Percentiles rank a stretch among this genome's conserved stretches.
These are phyloP conservation scores for Eriosoma lanigerum DNA, from an alignment of 1,140 invertebrate genomes.

Conservation along the genomic window DNA sequence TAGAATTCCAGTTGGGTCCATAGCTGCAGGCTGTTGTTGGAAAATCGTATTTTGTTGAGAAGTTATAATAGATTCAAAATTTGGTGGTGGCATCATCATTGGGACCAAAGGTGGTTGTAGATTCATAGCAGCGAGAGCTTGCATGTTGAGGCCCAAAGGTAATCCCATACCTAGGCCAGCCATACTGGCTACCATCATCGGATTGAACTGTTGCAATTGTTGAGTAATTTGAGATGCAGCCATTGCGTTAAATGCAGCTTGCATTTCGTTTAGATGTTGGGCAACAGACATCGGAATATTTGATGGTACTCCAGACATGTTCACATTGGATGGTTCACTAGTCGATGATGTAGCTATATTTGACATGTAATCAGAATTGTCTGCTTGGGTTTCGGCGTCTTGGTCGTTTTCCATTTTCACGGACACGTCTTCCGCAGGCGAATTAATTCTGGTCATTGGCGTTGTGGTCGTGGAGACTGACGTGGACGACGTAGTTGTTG, in stretches of 20 bases:
- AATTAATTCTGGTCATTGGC: background rate
- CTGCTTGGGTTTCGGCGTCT: slow-evolving; percentile 15
- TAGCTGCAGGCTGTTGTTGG: slow-evolving; percentile 57
- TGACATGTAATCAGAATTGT: background rate
- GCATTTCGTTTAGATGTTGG: slow-evolving; percentile 81
- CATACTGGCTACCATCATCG: slow-evolving; percentile 74
- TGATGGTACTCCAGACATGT: slow-evolving; percentile 22
- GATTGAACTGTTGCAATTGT: slow-evolving; percentile 75
- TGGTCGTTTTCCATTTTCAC: slow-evolving; percentile 57
- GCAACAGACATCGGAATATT: slow-evolving; percentile 66
- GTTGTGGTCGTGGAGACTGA: slow-evolving; percentile 18
- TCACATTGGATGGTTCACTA: slow-evolving; percentile 55
- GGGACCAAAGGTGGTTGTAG: slow-evolving; percentile 83
- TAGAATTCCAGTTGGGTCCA: slow-evolving; percentile 61
- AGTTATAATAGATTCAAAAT: slow-evolving; percentile 68
- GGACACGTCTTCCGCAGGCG: slow-evolving; percentile 26
- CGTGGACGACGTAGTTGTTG: slow-evolving; percentile 46
- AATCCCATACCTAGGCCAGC: slow-evolving; percentile 69
- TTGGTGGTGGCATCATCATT: slow-evolving; percentile 83
- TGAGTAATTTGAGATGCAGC: slow-evolving; percentile 78
- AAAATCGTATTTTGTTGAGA: slow-evolving; percentile 56
- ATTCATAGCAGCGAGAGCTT: slow-evolving; percentile 83
- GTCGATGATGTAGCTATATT: slow-evolving; percentile 58
- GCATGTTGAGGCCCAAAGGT: slow-evolving; percentile 78
- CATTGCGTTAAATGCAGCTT: slow-evolving; percentile 82